phyloP scores from a whole-genome alignment of 2,888 invertebrate species.

The Trimorus sp. region DNA sequence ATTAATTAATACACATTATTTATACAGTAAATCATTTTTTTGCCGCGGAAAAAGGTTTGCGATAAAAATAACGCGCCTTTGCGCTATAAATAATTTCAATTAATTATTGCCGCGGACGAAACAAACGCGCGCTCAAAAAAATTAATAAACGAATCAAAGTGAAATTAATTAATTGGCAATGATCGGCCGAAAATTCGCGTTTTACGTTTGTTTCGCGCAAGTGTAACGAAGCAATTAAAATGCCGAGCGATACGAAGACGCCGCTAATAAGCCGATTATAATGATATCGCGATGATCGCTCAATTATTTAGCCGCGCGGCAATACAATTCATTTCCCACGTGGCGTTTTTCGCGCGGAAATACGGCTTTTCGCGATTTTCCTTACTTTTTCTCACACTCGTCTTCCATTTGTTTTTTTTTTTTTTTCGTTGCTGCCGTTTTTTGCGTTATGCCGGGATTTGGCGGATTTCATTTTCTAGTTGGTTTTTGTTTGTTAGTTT shows the following conservation, averaged over 20 bases:
- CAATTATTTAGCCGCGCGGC: slow-evolving; percentile 54
- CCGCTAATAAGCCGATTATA: slow-evolving; percentile 57
- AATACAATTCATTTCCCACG: slow-evolving; percentile 55
- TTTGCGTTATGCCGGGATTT: too few species aligned
- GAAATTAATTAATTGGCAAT: slow-evolving; percentile 9
- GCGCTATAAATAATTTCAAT: slow-evolving; percentile 41
- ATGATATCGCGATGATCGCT: slow-evolving; percentile 56
- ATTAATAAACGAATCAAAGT: slow-evolving; percentile 5
- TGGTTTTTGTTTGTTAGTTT: too few species aligned
- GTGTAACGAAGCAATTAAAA: slow-evolving; percentile 59
- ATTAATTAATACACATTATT: slow-evolving; percentile 56
- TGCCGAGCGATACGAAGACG: slow-evolving; percentile 53
- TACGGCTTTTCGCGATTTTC: too few species aligned
- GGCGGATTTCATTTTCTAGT: too few species aligned
- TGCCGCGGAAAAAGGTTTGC: slow-evolving; percentile 1
- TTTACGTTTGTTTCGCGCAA: slow-evolving; percentile 40
- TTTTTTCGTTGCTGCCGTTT: too few species aligned
- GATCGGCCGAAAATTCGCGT: slow-evolving; percentile 6
- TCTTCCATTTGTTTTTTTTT: too few species aligned
- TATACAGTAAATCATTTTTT: slow-evolving; percentile 36
- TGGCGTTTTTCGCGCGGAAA: slow-evolving; percentile 26
- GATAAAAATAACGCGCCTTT: slow-evolving; percentile 30
- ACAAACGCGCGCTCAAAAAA: not conserved
- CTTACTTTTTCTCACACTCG: too few species aligned
- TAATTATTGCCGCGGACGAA: slow-evolving; percentile 4